Percentiles rank a stretch among this genome's conserved stretches.
phyloP scores from a whole-genome alignment of 2,797 vertebrate species.

The Alfaro cultratus region DNA sequence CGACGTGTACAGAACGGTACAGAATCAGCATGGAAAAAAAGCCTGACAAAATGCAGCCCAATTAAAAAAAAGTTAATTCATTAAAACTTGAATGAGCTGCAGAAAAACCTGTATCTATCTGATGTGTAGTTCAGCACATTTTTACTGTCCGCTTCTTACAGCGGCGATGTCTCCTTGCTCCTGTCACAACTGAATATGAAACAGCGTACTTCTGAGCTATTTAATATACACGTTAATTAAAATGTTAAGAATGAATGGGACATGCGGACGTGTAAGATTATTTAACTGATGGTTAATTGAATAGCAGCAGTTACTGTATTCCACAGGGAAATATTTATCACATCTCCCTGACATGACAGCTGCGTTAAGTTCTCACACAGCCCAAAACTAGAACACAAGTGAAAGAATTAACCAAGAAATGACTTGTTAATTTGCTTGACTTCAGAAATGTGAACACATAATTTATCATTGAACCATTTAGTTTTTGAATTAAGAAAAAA shows the following conservation, averaged over 20 bases:
- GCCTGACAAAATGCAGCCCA: conserved; percentile 67
- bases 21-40: conserved; percentile 47
- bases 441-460: conserved; percentile 12
- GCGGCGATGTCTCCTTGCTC: conserved; percentile 45
- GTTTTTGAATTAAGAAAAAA: conserved; percentile 15
- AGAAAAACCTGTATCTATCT: conserved; percentile 68
- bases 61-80: conserved; percentile 75
- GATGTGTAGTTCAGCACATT: conserved; percentile 60
- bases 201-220: conserved; percentile 40
- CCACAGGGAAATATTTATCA: conserved; percentile 44
- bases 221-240: conserved; percentile 59
- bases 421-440: conserved; percentile 11
- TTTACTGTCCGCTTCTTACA: conserved; percentile 16
- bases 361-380: neutral
- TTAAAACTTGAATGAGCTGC: conserved; percentile 68
- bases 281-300: conserved; percentile 42
- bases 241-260: conserved; percentile 44
- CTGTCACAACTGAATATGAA: conserved; percentile 38
- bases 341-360: conserved; percentile 26
- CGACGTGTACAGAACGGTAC: conserved; percentile 39
- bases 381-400: conserved; percentile 20
- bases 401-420: conserved; percentile 35
- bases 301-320: conserved; percentile 22
- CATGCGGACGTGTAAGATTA: conserved; percentile 33
- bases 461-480: conserved; percentile 19